phyloP scores from a whole-genome alignment of 2,113 vertebrate species.

The Plectropomus leopardus region DNA sequence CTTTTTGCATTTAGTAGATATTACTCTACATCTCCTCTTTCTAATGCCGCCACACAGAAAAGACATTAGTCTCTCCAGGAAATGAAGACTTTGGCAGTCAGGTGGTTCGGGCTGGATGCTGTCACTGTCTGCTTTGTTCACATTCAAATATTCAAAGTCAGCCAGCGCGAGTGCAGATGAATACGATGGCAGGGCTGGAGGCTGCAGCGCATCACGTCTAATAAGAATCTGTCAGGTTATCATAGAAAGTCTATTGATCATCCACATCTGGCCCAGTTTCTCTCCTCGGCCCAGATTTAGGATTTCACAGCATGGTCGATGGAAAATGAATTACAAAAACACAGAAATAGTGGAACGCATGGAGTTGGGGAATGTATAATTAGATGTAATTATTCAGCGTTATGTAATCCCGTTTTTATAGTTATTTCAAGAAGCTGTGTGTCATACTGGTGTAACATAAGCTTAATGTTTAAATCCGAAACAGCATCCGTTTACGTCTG shows the following conservation, averaged over 20 bases:
- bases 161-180: slow-evolving; percentile 26
- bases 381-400: slow-evolving; percentile 59
- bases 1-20: slow-evolving; percentile 1
- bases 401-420: slow-evolving; percentile 30
- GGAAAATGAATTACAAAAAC: slow-evolving; percentile 43
- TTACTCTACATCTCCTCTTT: not conserved
- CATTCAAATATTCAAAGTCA: slow-evolving; percentile 51
- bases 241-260: slow-evolving; percentile 58
- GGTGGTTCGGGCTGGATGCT: slow-evolving; percentile 17
- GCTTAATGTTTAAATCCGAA: slow-evolving; percentile 43
- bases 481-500: slow-evolving; percentile 29
- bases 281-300: slow-evolving; percentile 35
- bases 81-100: slow-evolving; percentile 19
- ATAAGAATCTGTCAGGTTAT: slow-evolving; percentile 59
- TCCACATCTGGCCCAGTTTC: slow-evolving; percentile 62
- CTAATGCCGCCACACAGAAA: not conserved
- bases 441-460: slow-evolving; percentile 43
- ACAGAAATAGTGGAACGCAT: slow-evolving; percentile 28
- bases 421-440: slow-evolving; percentile 45
- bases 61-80: slow-evolving; percentile 4
- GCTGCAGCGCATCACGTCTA: slow-evolving; percentile 51
- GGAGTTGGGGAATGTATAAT: slow-evolving; percentile 54
- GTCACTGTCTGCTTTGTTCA: slow-evolving; percentile 33
- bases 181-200: slow-evolving; percentile 41
- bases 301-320: slow-evolving; percentile 34